Percentiles rank a stretch among this genome's conserved stretches.
Evolutionary conservation across 2,113 vertebrate genomes (phyloP).

Genomic region (Cervus canadensis): DNA sequence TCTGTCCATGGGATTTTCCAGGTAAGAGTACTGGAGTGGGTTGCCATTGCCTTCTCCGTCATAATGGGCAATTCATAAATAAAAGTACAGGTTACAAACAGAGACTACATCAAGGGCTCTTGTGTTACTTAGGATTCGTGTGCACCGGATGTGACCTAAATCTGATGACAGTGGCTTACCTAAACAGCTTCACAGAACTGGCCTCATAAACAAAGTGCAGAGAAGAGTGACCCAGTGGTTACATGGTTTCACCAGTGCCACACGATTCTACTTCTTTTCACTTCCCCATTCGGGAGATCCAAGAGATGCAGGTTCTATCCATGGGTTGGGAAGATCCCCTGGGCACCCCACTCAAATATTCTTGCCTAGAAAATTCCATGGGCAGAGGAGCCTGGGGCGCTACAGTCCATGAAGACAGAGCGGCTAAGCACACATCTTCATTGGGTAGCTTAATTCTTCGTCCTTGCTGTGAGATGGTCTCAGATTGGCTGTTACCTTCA

Average conservation of each 20-base stretch:
- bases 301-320: neutral
- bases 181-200: neutral
- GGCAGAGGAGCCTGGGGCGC: neutral
- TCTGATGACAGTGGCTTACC: neutral
- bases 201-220: neutral
- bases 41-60: too few relatives aligned
- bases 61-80: neutral
- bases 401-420: neutral
- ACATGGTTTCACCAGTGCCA: neutral
- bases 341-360: neutral
- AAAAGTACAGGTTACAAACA: neutral
- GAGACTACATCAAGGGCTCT: neutral
- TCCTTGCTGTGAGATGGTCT: neutral
- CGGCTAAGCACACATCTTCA: neutral
- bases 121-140: neutral
- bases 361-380: neutral
- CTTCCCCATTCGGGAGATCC: neutral
- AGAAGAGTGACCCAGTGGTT: neutral
- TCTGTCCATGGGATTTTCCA: too few relatives aligned
- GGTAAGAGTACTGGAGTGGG: too few relatives aligned
- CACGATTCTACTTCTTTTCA: neutral
- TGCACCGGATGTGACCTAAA: neutral
- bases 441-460: neutral
- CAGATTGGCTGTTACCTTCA: neutral
- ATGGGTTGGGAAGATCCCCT: neutral